Conservation (phyloP, 2,888 invertebrate genomes). For the Rhagonycha lutea region DNA sequence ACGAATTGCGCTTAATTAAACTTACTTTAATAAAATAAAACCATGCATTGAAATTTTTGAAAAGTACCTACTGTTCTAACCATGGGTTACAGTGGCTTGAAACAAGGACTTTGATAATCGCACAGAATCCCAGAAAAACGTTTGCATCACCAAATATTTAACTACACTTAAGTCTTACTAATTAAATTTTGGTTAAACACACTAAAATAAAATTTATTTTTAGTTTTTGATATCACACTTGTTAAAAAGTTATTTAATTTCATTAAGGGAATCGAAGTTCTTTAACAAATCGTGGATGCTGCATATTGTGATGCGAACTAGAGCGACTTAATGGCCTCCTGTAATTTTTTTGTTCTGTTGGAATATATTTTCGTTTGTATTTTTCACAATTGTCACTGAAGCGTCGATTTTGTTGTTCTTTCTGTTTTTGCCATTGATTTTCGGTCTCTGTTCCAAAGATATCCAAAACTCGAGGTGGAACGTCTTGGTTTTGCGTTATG, state of each 20-base stretch:
- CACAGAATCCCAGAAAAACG: background rate
- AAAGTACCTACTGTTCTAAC: background rate
- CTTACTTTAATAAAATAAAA: background rate
- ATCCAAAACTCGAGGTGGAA: conserved; percentile 67
- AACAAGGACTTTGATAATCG: background rate
- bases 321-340: conserved; percentile 55
- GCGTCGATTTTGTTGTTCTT: conserved; percentile 36
- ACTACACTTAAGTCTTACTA: background rate
- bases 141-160: background rate
- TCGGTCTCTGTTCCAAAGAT: conserved; percentile 69
- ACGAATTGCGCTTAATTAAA: background rate
- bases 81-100: background rate
- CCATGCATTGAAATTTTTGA: background rate
- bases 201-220: background rate
- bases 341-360: conserved; percentile 52
- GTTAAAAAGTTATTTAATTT: conserved; percentile 2
- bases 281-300: conserved; percentile 65
- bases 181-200: background rate
- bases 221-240: background rate
- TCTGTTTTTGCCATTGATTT: conserved; percentile 58
- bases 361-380: conserved; percentile 56
- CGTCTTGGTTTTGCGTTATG: conserved; percentile 60
- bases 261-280: conserved; percentile 65
- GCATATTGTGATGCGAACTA: conserved; percentile 67
- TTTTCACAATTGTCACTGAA: conserved; percentile 38